These are phyloP conservation scores for Tragelaphus imberbis DNA, from an alignment of 2,113 vertebrate species.

Conservation along the genomic window DNA sequence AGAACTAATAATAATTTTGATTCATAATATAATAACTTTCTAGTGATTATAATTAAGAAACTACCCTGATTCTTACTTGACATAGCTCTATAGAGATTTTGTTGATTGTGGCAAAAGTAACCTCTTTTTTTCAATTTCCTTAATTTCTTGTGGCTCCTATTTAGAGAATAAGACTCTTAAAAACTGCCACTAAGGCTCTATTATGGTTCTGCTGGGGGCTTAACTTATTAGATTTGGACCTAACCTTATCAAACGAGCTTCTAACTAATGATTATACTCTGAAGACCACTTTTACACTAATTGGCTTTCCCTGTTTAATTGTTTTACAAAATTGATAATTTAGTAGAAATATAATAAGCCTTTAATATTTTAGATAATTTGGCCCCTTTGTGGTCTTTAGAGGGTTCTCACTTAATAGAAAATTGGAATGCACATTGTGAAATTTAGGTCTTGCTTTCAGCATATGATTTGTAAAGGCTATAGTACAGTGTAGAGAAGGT, in stretches of 20 bases:
- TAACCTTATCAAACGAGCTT: slow-evolving; percentile 74
- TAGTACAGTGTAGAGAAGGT: neutral
- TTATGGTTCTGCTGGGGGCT: slow-evolving; percentile 69
- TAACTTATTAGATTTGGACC: slow-evolving; percentile 70
- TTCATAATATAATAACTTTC: slow-evolving; percentile 62
- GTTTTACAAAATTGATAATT: slow-evolving; percentile 75
- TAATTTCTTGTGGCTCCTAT: slow-evolving; percentile 71
- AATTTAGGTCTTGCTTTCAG: slow-evolving; percentile 75
- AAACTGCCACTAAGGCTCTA: slow-evolving; percentile 53
- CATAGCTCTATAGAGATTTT: slow-evolving; percentile 62
- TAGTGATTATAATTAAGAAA: slow-evolving; percentile 72
- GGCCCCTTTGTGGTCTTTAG: slow-evolving; percentile 73
- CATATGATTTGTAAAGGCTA: slow-evolving; percentile 61
- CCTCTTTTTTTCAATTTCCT: slow-evolving; percentile 61
- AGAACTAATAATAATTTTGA: slow-evolving; percentile 66
- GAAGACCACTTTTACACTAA: slow-evolving; percentile 72
- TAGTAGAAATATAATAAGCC: slow-evolving; percentile 75
- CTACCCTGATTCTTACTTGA: slow-evolving; percentile 64
- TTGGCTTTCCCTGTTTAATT: slow-evolving; percentile 73
- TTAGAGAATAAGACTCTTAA: slow-evolving; percentile 59
- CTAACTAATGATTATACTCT: slow-evolving; percentile 77
- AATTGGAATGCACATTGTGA: slow-evolving; percentile 71
- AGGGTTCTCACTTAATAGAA: slow-evolving; percentile 71
- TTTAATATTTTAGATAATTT: slow-evolving; percentile 73
- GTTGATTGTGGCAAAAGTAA: slow-evolving; percentile 71